Conservation (phyloP, 2,888 invertebrate species). For the Stenichneumon culpator region DNA sequence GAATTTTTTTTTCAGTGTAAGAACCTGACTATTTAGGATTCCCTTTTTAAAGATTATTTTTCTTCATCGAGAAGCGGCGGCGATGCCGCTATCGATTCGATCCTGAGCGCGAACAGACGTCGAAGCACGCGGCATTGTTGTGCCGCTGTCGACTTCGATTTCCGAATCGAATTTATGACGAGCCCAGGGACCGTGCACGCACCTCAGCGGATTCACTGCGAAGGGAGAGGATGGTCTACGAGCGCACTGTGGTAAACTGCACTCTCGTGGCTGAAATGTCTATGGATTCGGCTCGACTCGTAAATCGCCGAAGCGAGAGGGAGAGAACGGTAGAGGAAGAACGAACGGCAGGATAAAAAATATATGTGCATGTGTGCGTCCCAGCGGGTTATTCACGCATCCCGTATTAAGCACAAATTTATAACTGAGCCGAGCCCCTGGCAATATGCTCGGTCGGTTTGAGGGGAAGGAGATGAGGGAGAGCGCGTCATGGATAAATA, state of each 20-base stretch:
- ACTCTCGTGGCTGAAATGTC: slow-evolving; percentile 23
- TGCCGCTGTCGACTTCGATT: slow-evolving; percentile 16
- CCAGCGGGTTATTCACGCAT: slow-evolving; percentile 65
- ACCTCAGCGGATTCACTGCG: neutral
- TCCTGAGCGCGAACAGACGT: slow-evolving; percentile 17
- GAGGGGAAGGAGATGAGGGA: slow-evolving; percentile 1
- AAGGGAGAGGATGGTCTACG: neutral
- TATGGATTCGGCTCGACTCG: slow-evolving; percentile 29
- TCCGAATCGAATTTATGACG: slow-evolving; percentile 42
- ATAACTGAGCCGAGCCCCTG: slow-evolving; percentile 70
- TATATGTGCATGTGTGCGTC: slow-evolving; percentile 31
- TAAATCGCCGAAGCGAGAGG: slow-evolving; percentile 53
- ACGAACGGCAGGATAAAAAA: slow-evolving; percentile 30
- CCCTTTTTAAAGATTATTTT: neutral
- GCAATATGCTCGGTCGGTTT: slow-evolving; percentile 66
- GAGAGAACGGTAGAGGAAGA: slow-evolving; percentile 26
- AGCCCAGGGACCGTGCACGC: slow-evolving; percentile 19
- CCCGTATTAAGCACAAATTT: slow-evolving; percentile 72
- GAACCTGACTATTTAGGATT: neutral
- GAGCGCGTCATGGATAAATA: slow-evolving; percentile 71
- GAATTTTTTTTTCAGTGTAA: no score
- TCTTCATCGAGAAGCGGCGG: neutral
- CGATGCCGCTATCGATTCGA: neutral
- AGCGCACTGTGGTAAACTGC: slow-evolving; percentile 13
- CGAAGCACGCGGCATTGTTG: slow-evolving; percentile 6